These are phyloP conservation scores for Monarcha castaneiventris DNA, from an alignment of 2,113 vertebrate species.

Conservation along the genomic window DNA sequence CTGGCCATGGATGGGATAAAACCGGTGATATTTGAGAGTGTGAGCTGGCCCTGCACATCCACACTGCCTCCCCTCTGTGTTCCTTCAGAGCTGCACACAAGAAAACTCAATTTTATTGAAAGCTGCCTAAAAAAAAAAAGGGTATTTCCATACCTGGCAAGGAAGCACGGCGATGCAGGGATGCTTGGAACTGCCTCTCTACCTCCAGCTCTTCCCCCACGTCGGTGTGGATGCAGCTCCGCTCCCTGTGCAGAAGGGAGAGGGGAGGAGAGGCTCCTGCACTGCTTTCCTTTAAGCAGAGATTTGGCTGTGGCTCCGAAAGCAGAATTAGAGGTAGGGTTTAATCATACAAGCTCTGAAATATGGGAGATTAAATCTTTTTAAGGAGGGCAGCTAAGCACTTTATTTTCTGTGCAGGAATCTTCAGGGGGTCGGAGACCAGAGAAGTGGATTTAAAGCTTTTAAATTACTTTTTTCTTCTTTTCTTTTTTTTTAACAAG, in stretches of 20 bases:
- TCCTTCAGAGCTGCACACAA: neutral
- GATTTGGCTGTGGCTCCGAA: neutral
- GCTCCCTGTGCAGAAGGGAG: neutral
- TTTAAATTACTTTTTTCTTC: conserved; percentile 9
- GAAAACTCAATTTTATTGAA: neutral
- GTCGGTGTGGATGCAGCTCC: fast-evolving
- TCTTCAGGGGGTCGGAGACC: conserved; percentile 45
- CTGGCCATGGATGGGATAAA: neutral
- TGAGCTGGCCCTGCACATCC: neutral
- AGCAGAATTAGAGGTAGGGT: conserved; percentile 29
- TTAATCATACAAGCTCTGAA: conserved; percentile 58
- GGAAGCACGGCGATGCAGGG: neutral
- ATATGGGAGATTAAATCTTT: conserved; percentile 53
- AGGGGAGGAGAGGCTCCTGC: neutral
- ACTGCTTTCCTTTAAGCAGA: neutral
- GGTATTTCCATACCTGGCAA: neutral
- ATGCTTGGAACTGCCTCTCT: neutral
- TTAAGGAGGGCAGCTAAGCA: conserved; percentile 6
- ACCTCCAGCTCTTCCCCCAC: neutral
- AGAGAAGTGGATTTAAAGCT: conserved; percentile 47
- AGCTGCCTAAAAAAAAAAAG: neutral
- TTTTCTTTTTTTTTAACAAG: neutral
- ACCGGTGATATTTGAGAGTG: neutral
- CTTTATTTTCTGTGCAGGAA: conserved; percentile 45
- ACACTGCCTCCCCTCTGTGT: neutral